Evolutionary conservation across 2,113 vertebrate species (phyloP).

Genomic region (Salvelinus sp.): DNA sequence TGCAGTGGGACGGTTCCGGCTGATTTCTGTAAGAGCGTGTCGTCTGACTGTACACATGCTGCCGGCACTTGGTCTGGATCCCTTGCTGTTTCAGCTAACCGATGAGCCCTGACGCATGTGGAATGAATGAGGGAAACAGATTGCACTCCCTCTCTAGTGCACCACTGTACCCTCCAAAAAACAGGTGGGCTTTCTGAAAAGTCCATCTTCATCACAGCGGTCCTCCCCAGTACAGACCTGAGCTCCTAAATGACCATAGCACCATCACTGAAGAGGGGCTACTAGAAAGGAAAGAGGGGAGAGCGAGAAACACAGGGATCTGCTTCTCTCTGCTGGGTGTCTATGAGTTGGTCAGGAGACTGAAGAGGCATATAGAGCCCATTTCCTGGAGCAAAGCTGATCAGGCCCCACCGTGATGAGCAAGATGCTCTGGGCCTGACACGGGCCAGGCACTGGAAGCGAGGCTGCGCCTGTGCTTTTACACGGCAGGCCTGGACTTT

Average conservation of each 20-base stretch:
- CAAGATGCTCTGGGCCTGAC: slow-evolving; percentile 55
- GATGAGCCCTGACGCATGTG: slow-evolving; percentile 60
- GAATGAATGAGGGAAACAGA: slow-evolving; percentile 55
- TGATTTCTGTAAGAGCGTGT: slow-evolving; percentile 29
- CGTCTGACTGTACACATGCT: slow-evolving; percentile 51
- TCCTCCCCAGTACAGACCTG: slow-evolving; percentile 14
- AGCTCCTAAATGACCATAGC: slow-evolving; percentile 21
- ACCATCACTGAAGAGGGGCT: slow-evolving; percentile 3
- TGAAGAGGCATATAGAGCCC: slow-evolving; percentile 61
- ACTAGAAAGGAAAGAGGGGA: neutral
- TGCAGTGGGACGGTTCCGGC: neutral
- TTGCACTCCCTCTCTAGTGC: slow-evolving; percentile 30
- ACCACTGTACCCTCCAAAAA: slow-evolving; percentile 26
- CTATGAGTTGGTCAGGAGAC: slow-evolving; percentile 47
- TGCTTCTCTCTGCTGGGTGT: slow-evolving; percentile 39
- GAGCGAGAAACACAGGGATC: slow-evolving; percentile 1
- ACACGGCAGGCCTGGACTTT: slow-evolving; percentile 52
- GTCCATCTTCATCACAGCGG: neutral
- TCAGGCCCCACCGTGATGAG: slow-evolving; percentile 43
- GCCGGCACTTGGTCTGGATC: slow-evolving; percentile 44
- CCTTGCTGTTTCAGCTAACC: slow-evolving; percentile 50
- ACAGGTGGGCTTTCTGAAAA: neutral
- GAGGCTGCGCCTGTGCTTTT: slow-evolving; percentile 39
- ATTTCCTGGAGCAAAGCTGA: slow-evolving; percentile 50
- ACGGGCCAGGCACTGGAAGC: slow-evolving; percentile 51